Base-by-base conservation (phyloP, 2,888 invertebrate genomes). In the Ectobius pallidus region DNA sequence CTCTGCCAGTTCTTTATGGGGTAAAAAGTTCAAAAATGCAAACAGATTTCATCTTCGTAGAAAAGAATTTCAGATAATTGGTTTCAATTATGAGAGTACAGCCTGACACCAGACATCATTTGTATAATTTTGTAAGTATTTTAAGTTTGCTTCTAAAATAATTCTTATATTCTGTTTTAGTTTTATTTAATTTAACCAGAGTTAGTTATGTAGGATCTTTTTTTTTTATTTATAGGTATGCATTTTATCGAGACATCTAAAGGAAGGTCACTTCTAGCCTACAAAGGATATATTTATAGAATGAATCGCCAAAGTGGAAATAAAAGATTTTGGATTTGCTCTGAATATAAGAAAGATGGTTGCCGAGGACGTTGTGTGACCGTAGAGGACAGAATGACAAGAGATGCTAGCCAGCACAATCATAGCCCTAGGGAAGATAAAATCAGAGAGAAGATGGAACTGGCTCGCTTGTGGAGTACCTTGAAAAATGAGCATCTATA, bases 301-400 rank as follows among this genome's bases (percentile, higher is more conserved):
- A 30, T 61, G 44, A 70, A 72, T 32, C 67, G 68, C n/a, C 55
- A 55, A 20, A n/a, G 25, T 61, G 22, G 42, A 7, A 42, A 52
- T 39, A 67, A 34, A 44, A 72, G 25, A 11, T 72, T 72, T 63
- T 72, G 72, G 72, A 49, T 65, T 49, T 72, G 72, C 39, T 34
- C 42, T 14, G 46, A 72, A 20, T 72, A 72, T 61, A 72, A 22
- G 49, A 67, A 58, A 18, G 42, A 63, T 20, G 39, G 32, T 32
- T 72, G 72, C 46, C 52, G 58, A 9, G 67, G 58, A 25, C 72
- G 72, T 30, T 67, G 67, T 44, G 44, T 72, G 42, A 58, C 72
- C 0, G n/a, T 42, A 11, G 72, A 52, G 27, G 62, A 46, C 27
- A 11, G 18, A 27, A 18, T 62, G 70, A 27, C 32, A 42, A 42